Evolutionary conservation across 2,113 vertebrate genomes (phyloP), one percentile per base, ranked within the genome.

Genomic region (Aptenodytes patagonicus): DNA sequence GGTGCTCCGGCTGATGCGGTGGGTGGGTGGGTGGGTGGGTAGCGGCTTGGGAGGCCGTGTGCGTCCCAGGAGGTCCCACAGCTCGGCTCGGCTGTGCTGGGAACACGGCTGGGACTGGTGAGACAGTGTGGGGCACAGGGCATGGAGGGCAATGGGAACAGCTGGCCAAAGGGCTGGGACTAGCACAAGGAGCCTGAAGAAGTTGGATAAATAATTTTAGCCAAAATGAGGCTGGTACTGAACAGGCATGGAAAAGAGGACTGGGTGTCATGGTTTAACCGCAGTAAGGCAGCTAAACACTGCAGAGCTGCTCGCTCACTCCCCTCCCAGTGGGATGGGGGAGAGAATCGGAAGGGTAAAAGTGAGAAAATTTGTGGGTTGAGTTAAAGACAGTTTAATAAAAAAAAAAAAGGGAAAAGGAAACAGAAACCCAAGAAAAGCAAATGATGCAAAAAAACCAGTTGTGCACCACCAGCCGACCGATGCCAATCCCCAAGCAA

Each of bases 261-360:
- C 11, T 4, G 22, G 21, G 32, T 15, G 15, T 32, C 3, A 1
- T 3, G 51, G 52, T 36, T 34, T 60, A 32, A 17, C 25, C 0
- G 10, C 55, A 21, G 17, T 3, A 17, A 17, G 17, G 49, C 32
- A 4, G 44, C 46, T 57, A 8, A 32, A 6, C 7, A 0, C 13
- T 2, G 1, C 38, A 10, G 12, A 40, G 38, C 24, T 0, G 1
- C 38, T 40, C 1, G 0, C 18, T 66, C 4, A 0, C 14, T 76
- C 17, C 32, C 9, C 0, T 26, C 38, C 28, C 12, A 0, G 29
- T 17, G 49, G 17, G 38, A 11, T 40, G 13, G 13, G 25, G 11
- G 24, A 21, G 16, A 58, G 49, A 22, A n/a, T 55, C 4, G 1
- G 17, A 68, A 32, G 19, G 19, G 18, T 25, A 10, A 29, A 61